These are phyloP conservation scores for Typhlomys cinereus DNA, from an alignment of 2,113 vertebrate species.

Conservation along the genomic window DNA sequence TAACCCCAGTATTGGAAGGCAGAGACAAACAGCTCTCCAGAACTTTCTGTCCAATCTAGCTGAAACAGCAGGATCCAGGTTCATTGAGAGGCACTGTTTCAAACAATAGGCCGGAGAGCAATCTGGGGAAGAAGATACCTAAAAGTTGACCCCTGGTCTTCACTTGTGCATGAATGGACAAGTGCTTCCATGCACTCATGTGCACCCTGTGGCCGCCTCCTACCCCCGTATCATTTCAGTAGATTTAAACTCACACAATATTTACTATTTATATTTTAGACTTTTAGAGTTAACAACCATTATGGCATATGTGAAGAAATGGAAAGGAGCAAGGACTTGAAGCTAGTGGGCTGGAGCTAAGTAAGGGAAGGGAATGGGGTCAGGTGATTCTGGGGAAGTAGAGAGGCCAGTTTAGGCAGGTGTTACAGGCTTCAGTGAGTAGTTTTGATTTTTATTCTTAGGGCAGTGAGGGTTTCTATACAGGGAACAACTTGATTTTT, in stretches of 20 bases:
- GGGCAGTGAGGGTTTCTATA: neutral
- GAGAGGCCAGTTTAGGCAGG: neutral
- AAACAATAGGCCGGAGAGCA: no score
- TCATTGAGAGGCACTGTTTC: no score
- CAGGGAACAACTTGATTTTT: neutral
- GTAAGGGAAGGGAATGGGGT: neutral
- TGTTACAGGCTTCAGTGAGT: neutral
- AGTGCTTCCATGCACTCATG: no score
- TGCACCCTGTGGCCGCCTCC: no score
- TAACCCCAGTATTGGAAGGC: no score
- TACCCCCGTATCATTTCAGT: neutral
- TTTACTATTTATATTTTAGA: neutral
- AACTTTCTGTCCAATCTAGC: no score
- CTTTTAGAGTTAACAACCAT: neutral
- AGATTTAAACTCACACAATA: neutral
- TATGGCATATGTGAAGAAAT: neutral
- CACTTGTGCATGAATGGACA: no score
- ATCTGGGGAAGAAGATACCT: no score
- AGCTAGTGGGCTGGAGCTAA: neutral
- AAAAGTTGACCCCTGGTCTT: no score
- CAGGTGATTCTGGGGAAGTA: neutral
- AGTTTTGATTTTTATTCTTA: slow-evolving; percentile 1
- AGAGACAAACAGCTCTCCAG: no score
- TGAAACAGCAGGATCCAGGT: no score
- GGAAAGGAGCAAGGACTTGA: neutral